Evolutionary conservation across 2,797 vertebrate genomes (phyloP), one percentile per base, ranked within the genome.

Genomic region (Epinephelus malabaricus): DNA sequence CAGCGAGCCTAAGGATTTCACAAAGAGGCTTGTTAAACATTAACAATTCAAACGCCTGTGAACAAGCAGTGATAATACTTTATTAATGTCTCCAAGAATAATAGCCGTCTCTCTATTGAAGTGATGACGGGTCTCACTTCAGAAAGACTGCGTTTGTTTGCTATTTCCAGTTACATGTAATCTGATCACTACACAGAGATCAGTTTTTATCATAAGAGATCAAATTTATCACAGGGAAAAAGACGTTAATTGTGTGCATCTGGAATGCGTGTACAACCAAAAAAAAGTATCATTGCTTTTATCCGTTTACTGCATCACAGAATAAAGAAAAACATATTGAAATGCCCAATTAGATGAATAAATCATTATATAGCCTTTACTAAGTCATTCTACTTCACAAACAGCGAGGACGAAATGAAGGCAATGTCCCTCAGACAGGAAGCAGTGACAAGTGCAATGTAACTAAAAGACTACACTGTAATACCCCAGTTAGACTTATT

Each of bases 21-120:
- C 83, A 86, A 81, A 73, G 73, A 80, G 71, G 73, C 78, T 77
- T 79, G 60, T 88, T 78, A 87, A 86, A 76, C 59, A 88, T 88
- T 78, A 85, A 83, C 73, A 76, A 79, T 84, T 56, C 34, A 76
- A 76, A 87, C 15, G 64, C 73, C 67, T 65, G 51, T 40, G 55
- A 86, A 85, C 77, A 73, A 63, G 77, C 75, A 84, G 79, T 79
- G 72, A 86, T 89, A 61, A 85, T 84, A 77, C 74, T 85, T 85
- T 79, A 87, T 86, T 68, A 89, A 86, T 85, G 78, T 74, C 69
- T 56, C 71, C 4, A 45, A 81, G 51, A 80, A 84, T 82, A 88
- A 88, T 56, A 66, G 54, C 38, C 12, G 43, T 65, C 62, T 69
- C 43, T 54, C 63, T 27, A 40, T 65, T 65, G 12, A 64, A 81